Conservation (phyloP, 2,113 vertebrate genomes). For the Condylura cristata region DNA sequence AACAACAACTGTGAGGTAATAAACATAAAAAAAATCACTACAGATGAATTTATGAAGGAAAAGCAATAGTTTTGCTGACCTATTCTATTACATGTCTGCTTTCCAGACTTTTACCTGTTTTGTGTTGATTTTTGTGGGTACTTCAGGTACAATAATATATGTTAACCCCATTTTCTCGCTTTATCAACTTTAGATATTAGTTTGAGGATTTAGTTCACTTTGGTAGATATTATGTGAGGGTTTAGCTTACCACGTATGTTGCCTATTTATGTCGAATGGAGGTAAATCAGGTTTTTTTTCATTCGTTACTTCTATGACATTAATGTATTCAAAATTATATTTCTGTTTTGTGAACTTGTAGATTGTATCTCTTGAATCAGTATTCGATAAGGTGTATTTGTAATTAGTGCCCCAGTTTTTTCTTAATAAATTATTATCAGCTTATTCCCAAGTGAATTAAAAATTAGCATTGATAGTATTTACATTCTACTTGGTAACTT, state of each 20-base stretch:
- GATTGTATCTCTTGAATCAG: background rate
- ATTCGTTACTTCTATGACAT: slow-evolving; percentile 4
- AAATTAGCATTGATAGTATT: background rate
- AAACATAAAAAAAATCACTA: too few species aligned
- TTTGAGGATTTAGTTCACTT: background rate
- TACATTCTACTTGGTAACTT: slow-evolving; percentile 27
- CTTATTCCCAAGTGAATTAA: background rate
- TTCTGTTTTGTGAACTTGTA: background rate
- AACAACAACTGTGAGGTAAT: too few species aligned
- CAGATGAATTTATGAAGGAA: background rate
- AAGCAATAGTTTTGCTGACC: background rate
- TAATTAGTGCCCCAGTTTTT: background rate
- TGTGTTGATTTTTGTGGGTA: background rate
- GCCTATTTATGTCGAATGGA: background rate
- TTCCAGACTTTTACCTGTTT: background rate
- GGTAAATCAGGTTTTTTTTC: background rate
- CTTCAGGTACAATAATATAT: background rate
- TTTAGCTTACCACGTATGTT: background rate
- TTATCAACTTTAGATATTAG: background rate
- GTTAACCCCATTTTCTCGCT: background rate
- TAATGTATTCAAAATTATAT: background rate
- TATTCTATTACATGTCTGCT: background rate
- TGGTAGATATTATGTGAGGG: background rate
- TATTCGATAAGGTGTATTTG: background rate
- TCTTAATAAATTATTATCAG: too few species aligned